Conservation (phyloP, 2,888 invertebrate species). For the Sarcophaga rosellei region DNA sequence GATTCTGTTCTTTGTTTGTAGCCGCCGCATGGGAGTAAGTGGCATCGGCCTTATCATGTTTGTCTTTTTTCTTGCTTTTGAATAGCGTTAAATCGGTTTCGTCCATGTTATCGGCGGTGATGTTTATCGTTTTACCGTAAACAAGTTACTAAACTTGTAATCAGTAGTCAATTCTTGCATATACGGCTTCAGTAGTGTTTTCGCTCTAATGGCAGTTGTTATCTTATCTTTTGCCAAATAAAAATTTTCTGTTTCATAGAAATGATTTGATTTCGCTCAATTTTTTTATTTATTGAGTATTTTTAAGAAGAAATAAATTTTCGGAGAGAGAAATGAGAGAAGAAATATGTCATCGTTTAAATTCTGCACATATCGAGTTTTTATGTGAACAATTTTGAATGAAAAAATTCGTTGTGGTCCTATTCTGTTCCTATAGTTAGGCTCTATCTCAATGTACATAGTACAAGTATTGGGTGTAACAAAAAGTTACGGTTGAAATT, state of each 20-base stretch:
- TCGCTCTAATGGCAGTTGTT: conserved; percentile 38
- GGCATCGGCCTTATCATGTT: conserved; percentile 78
- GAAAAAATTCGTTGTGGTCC: too few species aligned
- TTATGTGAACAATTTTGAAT: too few species aligned
- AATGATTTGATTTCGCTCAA: conserved; percentile 9
- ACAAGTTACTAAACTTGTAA: conserved; percentile 41
- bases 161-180: conserved; percentile 31
- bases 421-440: too few species aligned
- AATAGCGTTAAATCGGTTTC: conserved; percentile 76
- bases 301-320: conserved; percentile 19
- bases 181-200: conserved; percentile 1
- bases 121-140: conserved; percentile 45
- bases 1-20: not conserved
- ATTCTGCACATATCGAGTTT: too few species aligned
- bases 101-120: conserved; percentile 72
- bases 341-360: too few species aligned
- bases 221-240: conserved; percentile 52
- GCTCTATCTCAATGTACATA: too few species aligned
- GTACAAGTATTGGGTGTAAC: too few species aligned
- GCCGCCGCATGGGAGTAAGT: conserved; percentile 47
- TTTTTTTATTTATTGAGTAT: conserved; percentile 39
- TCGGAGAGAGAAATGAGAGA: not conserved
- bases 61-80: conserved; percentile 74
- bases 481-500: too few species aligned
- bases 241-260: conserved; percentile 10